Evolutionary conservation across 2,113 vertebrate genomes (phyloP).

Genomic region (Albula goreensis): DNA sequence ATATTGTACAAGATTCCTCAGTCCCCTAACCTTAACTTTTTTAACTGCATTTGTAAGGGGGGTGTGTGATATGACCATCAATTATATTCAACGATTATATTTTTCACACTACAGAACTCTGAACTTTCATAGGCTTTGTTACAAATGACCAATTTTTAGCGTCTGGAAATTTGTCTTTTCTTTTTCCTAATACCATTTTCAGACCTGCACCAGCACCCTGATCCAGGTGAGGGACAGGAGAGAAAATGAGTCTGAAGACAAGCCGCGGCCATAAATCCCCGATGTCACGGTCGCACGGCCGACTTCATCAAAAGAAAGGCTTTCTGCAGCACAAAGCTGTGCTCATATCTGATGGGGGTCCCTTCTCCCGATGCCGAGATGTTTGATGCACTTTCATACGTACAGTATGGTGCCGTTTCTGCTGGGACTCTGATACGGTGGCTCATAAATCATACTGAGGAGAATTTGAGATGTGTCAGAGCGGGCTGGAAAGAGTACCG

Average conservation of each 20-base stretch:
- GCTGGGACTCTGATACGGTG: neutral
- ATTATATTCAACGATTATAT: neutral
- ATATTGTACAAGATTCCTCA: neutral
- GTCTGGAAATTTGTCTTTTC: neutral
- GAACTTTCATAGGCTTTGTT: neutral
- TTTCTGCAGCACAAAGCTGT: neutral
- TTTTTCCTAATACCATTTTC: neutral
- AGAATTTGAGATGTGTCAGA: slow-evolving; percentile 34
- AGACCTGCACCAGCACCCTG: neutral
- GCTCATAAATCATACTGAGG: slow-evolving; percentile 43
- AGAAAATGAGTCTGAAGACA: neutral
- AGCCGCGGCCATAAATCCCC: neutral
- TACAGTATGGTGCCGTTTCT: neutral
- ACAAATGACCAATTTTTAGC: neutral
- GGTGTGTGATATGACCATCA: neutral
- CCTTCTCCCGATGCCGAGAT: neutral
- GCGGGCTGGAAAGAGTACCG: slow-evolving; percentile 26
- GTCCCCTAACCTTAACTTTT: neutral
- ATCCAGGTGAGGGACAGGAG: neutral
- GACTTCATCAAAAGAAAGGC: neutral
- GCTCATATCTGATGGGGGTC: neutral
- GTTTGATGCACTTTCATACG: neutral
- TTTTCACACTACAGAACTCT: neutral
- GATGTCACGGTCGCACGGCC: neutral
- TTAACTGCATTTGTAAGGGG: too few relatives aligned